phyloP scores from a whole-genome alignment of 2,888 invertebrate genomes.

The Rotaria macrura region DNA sequence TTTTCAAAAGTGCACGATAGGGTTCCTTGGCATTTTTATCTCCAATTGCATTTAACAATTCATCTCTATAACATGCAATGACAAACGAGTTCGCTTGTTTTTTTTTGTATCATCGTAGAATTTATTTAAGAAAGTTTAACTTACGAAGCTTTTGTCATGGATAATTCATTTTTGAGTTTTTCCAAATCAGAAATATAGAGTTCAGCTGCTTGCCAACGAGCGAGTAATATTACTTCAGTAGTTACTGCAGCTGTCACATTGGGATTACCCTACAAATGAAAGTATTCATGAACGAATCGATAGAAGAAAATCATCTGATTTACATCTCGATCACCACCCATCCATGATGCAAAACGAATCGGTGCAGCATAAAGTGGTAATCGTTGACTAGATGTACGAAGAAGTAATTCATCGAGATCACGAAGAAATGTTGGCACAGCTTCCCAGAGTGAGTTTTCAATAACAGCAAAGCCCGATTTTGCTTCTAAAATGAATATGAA shows the following conservation, averaged over 20 bases:
- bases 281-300: neutral
- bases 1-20: neutral
- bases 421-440: neutral
- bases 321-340: slow-evolving; percentile 19
- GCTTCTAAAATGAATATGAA: neutral
- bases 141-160: slow-evolving; percentile 6
- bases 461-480: neutral
- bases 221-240: neutral
- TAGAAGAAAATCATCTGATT: too few species aligned
- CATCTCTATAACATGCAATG: neutral
- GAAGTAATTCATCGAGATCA: neutral
- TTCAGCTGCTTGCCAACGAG: slow-evolving; percentile 10
- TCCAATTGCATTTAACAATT: neutral
- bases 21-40: neutral
- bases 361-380: slow-evolving; percentile 1
- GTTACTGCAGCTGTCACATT: neutral
- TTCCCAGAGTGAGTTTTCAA: neutral
- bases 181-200: neutral
- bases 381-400: neutral
- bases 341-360: slow-evolving; percentile 1
- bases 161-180: neutral
- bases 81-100: neutral
- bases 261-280: neutral
- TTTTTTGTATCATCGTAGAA: neutral
- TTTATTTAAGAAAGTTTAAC: too few species aligned